A percentile compares a stretch with the other conserved stretches of the same genome.
phyloP scores from a whole-genome alignment of 1,140 invertebrate species.

The Dryas iulia region DNA sequence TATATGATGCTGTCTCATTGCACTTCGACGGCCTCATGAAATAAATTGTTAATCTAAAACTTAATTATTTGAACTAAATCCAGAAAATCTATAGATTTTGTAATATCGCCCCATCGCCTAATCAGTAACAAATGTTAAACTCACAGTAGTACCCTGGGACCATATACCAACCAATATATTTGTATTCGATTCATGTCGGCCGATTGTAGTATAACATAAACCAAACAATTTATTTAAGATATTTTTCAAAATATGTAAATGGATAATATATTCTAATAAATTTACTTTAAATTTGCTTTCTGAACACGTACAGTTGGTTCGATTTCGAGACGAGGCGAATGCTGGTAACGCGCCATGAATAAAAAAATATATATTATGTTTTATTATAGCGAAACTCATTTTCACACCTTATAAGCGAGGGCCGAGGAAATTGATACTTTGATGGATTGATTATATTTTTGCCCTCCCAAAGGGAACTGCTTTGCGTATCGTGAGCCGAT shows the following conservation, averaged over 20 bases:
- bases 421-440: slow-evolving; percentile 51
- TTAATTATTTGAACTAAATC: too few relatives aligned
- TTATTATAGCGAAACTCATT: slow-evolving; percentile 37
- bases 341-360: slow-evolving; percentile 51
- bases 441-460: slow-evolving; percentile 44
- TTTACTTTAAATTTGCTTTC: slow-evolving; percentile 44
- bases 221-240: not conserved
- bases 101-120: too few relatives aligned
- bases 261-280: slow-evolving; percentile 16
- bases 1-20: too few relatives aligned
- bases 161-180: not conserved
- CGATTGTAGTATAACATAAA: not conserved
- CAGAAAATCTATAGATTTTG: too few relatives aligned
- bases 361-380: slow-evolving; percentile 45
- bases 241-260: slow-evolving; percentile 5
- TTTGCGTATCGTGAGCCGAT: not conserved
- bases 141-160: not conserved
- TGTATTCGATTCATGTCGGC: not conserved
- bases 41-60: too few relatives aligned
- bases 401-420: slow-evolving; percentile 46
- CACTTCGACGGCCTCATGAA: too few relatives aligned
- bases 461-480: slow-evolving; percentile 4
- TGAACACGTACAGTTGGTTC: slow-evolving; percentile 47
- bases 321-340: slow-evolving; percentile 45
- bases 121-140: too few relatives aligned